phyloP scores from a whole-genome alignment of 2,888 invertebrate genomes.

The Noctua janthe region DNA sequence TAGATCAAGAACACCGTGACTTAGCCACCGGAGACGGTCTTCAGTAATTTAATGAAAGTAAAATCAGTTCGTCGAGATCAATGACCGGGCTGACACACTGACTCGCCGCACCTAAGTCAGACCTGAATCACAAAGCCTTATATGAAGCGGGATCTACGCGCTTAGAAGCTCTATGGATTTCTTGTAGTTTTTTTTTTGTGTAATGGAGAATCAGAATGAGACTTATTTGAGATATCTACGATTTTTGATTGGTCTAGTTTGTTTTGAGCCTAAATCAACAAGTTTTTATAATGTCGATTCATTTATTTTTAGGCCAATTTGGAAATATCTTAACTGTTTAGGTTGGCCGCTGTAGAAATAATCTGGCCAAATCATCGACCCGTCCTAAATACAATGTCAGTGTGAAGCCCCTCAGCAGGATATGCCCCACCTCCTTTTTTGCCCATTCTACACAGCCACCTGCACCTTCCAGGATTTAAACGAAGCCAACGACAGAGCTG shows the following conservation, averaged over 20 bases:
- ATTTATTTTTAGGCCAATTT: neutral
- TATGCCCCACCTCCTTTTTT: too few relatives aligned
- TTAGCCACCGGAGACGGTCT: constrained; percentile 64
- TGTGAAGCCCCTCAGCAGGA: too few relatives aligned
- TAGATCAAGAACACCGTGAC: constrained; percentile 47
- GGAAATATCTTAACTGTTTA: too few relatives aligned
- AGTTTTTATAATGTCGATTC: neutral
- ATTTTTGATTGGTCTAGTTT: neutral
- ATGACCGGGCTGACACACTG: constrained; percentile 87
- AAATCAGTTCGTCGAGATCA: constrained; percentile 84
- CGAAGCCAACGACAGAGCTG: too few relatives aligned
- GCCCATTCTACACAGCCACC: too few relatives aligned
- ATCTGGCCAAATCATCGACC: too few relatives aligned
- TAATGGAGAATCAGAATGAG: neutral
- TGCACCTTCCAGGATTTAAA: too few relatives aligned
- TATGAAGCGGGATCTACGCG: constrained; percentile 41
- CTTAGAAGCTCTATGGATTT: constrained; percentile 27
- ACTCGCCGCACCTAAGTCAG: constrained; percentile 71
- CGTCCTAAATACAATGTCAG: too few relatives aligned
- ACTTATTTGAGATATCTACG: neutral
- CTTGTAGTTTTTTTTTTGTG: constrained; percentile 21
- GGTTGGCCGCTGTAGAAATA: too few relatives aligned
- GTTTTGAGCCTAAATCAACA: neutral
- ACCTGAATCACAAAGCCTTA: constrained; percentile 59
- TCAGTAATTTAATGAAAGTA: constrained; percentile 86